Base-by-base conservation (phyloP, 2,888 invertebrate genomes). In the Apocheima hispidaria region DNA sequence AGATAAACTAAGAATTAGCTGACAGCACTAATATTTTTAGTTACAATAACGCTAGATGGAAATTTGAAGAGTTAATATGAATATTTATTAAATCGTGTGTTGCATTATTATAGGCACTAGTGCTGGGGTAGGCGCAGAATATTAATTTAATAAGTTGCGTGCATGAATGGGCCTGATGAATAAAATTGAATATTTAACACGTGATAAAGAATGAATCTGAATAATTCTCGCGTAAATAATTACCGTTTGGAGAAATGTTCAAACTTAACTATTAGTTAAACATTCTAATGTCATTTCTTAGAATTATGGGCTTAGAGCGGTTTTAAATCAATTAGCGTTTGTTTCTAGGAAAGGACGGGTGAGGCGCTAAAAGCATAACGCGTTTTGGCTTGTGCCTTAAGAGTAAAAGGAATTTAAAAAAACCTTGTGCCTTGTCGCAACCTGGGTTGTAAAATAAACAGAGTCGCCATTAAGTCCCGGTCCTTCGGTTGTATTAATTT, bases 401-500 rank as follows among this genome's bases (percentile, higher is more conserved):
- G 71, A 72, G 75, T 74, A 81, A 83, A 80, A 84, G 84, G 86
- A 84, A 86, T 82, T 81, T 71, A 75, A 77, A 86, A 84, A 78
- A 79, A 87, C n/a, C n/a, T n/a, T n/a, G 84, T 77, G 78, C 70
- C 84, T 68, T 87, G 91, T 89, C 84, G 84, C 90, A 84, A 84
- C 84, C 74, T 73, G 84, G 91, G 91, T 89, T 92, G 92, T 92
- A 88, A 91, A 92, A 91, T 92, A 92, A 92, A 92, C 91, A 77
- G 74, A 77, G 73, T 81, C 80, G 85, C 92, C 89, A 90, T 92
- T 90, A 92, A 87, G 90, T 79, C 72, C 84, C 83, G 86, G 85
- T 85, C 86, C 89, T 86, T 82, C 77, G 86, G 81, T 87, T 92
- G 92, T 92, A 92, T 92, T 92, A 92, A 92, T 92, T 92, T 92